These are phyloP conservation scores for Sakesphorus luctuosus DNA, from an alignment of 2,113 vertebrate species.

Conservation along the genomic window DNA sequence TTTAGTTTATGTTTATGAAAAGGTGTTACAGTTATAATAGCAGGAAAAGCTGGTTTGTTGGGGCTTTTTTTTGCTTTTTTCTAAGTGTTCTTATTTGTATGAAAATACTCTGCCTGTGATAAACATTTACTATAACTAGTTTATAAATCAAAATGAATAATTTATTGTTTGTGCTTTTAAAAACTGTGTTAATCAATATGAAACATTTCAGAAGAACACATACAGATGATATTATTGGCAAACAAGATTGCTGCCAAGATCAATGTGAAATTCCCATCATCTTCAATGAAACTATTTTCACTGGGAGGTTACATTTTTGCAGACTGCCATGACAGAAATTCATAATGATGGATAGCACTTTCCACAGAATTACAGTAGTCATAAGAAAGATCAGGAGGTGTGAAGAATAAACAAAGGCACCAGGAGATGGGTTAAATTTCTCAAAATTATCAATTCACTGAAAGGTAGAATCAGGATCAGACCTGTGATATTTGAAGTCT, in stretches of 20 bases:
- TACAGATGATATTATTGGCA: conserved; percentile 31
- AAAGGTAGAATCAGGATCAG: neutral
- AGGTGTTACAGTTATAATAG: neutral
- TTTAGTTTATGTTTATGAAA: neutral
- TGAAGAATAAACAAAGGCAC: neutral
- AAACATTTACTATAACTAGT: neutral
- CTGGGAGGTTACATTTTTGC: neutral
- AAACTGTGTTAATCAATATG: conserved; percentile 25
- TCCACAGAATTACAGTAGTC: neutral
- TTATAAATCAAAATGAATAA: conserved; percentile 48
- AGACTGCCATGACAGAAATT: neutral
- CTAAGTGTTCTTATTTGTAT: neutral
- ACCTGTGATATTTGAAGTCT: neutral
- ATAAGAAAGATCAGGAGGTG: neutral
- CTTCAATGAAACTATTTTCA: conserved; percentile 11
- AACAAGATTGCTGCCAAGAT: neutral
- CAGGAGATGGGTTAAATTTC: neutral
- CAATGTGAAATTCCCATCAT: neutral
- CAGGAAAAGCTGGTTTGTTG: neutral
- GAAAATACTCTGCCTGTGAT: neutral
- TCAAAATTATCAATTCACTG: neutral
- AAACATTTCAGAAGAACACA: conserved; percentile 27
- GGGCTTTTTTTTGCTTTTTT: neutral
- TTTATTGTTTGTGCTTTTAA: conserved; percentile 43
- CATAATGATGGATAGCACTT: neutral